Percentiles rank a stretch among this genome's conserved stretches.
phyloP scores from a whole-genome alignment of 2,888 invertebrate genomes.

The Heliothis peltigera region DNA sequence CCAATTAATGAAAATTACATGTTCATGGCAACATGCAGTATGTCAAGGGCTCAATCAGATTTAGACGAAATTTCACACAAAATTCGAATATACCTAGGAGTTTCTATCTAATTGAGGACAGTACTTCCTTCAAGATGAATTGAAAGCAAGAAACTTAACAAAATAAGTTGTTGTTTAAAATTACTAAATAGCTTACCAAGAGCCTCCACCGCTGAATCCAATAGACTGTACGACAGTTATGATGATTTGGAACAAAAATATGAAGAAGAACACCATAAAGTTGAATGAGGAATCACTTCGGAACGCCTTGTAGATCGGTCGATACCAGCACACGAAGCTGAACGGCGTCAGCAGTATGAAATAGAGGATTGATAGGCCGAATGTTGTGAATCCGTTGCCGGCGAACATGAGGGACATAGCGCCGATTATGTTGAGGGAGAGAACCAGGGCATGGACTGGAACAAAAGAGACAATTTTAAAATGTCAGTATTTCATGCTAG shows the following conservation, averaged over 20 bases:
- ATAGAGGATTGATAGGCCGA: constrained; percentile 97
- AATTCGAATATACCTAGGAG: no score
- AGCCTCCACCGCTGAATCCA: constrained; percentile 95
- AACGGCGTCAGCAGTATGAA: constrained; percentile 97
- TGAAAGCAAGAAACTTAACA: no score
- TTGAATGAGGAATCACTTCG: constrained; percentile 99
- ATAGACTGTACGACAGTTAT: constrained; percentile 96
- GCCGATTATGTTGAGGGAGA: constrained; percentile 96
- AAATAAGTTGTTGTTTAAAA: no score
- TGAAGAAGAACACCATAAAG: constrained; percentile 99
- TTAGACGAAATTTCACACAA: no score
- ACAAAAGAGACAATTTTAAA: constrained; percentile 66
- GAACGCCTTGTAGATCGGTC: constrained; percentile 99
- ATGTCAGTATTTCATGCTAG: no score
- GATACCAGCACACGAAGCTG: constrained; percentile 99
- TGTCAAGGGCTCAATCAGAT: no score
- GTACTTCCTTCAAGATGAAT: no score
- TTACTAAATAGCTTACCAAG: constrained; percentile 92
- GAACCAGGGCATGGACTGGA: constrained; percentile 96
- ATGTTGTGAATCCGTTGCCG: constrained; percentile 91
- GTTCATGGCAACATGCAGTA: no score
- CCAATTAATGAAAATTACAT: no score
- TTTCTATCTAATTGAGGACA: no score
- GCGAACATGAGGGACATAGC: constrained; percentile 94
- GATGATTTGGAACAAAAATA: constrained; percentile 98